Evolutionary conservation across 2,888 invertebrate species (phyloP).

Genomic region (Caenorhabditis doughertyi): DNA sequence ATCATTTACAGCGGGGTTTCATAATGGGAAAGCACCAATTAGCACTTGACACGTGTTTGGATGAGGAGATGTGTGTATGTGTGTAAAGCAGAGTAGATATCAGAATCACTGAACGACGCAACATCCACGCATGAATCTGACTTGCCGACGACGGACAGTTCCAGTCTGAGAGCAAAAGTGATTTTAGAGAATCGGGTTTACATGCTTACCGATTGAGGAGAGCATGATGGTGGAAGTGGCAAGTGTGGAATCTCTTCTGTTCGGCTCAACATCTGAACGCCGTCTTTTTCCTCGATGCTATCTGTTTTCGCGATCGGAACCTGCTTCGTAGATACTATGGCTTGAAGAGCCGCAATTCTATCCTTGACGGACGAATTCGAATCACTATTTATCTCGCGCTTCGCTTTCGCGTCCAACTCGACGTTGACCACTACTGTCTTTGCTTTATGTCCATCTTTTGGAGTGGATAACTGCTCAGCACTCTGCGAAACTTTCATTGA

Average conservation of each 20-base stretch:
- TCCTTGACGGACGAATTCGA: conserved; percentile 42
- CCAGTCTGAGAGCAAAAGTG: conserved; percentile 30
- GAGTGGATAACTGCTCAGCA: conserved; percentile 32
- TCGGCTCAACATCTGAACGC: conserved; percentile 15
- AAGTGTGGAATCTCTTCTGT: conserved; percentile 32
- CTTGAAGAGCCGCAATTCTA: conserved; percentile 52
- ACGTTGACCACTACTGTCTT: conserved; percentile 61
- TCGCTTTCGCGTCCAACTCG: conserved; percentile 50
- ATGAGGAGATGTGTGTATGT: conserved; percentile 44
- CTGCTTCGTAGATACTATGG: background rate
- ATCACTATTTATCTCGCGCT: conserved; percentile 17
- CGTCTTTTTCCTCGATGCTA: conserved; percentile 39
- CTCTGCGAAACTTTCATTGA: conserved; percentile 49
- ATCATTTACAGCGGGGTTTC: conserved; percentile 47
- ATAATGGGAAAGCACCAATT: conserved; percentile 46
- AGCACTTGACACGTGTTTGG: conserved; percentile 59
- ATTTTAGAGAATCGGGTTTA: background rate
- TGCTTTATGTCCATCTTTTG: conserved; percentile 32
- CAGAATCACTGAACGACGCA: conserved; percentile 43
- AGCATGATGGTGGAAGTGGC: conserved; percentile 12
- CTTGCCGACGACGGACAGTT: conserved; percentile 52
- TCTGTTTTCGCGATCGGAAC: conserved; percentile 49
- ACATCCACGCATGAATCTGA: conserved; percentile 61
- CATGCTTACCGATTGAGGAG: conserved; percentile 17
- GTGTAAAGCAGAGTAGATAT: background rate